These are phyloP conservation scores for Aphelocoma coerulescens DNA, from an alignment of 2,113 vertebrate species.

Conservation along the genomic window DNA sequence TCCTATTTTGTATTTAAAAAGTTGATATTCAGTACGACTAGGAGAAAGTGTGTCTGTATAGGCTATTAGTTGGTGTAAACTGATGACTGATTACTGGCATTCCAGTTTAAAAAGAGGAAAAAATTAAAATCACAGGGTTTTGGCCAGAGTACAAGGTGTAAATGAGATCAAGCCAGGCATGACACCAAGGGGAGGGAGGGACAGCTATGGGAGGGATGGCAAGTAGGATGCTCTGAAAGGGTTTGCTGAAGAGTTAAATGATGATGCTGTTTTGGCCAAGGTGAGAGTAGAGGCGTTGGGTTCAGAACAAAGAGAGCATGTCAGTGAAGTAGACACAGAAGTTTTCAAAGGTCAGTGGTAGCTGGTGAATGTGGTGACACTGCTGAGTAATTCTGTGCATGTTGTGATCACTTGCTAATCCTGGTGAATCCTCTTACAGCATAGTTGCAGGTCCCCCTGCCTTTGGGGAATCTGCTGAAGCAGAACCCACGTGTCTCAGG, in stretches of 20 bases:
- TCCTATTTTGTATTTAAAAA: not conserved
- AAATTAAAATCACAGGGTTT: not conserved
- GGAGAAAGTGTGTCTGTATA: not conserved
- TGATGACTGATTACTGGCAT: not conserved
- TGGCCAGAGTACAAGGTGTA: not conserved
- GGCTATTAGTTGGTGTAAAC: not conserved
- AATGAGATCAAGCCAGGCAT: not conserved
- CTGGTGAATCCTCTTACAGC: not conserved
- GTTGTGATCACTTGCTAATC: not conserved
- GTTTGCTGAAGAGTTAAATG: not conserved
- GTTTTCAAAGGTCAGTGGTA: not conserved
- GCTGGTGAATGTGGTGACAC: not conserved
- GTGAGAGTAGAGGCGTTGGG: not conserved
- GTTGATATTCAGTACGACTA: not conserved
- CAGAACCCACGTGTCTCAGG: rapidly evolving
- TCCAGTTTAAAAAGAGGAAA: not conserved
- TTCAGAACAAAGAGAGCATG: not conserved
- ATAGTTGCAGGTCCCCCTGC: not conserved
- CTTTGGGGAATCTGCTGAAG: not conserved
- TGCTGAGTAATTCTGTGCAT: not conserved
- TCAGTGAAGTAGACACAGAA: not conserved
- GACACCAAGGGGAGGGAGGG: not conserved
- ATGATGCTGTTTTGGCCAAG: not conserved
- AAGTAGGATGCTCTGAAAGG: not conserved
- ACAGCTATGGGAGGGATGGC: not conserved